Percentiles rank a stretch among this genome's conserved stretches.
phyloP scores from a whole-genome alignment of 2,888 invertebrate species.

The Drosophila anceps region DNA sequence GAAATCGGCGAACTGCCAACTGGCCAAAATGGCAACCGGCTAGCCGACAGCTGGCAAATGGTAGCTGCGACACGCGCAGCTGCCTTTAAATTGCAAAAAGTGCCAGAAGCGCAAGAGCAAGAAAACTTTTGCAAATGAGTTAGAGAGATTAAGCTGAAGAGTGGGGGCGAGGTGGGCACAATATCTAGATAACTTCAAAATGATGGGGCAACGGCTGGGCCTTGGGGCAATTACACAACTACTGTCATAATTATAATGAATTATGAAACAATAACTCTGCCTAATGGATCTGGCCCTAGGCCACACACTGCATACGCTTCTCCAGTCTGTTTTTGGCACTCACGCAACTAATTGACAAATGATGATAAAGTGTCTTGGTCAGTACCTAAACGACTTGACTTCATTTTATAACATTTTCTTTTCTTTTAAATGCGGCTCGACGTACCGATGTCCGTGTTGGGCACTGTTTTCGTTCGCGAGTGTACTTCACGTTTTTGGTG shows the following conservation, averaged over 20 bases:
- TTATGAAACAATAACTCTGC: slow-evolving; percentile 62
- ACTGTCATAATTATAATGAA: slow-evolving; percentile 74
- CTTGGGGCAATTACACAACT: slow-evolving; percentile 59
- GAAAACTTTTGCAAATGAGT: slow-evolving; percentile 60
- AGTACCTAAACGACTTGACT: slow-evolving; percentile 36
- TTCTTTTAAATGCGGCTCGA: slow-evolving; percentile 40
- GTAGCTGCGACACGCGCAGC: slow-evolving; percentile 42
- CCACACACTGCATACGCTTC: slow-evolving; percentile 9
- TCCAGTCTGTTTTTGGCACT: slow-evolving; percentile 29
- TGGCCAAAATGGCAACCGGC: slow-evolving; percentile 9
- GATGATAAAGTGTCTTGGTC: slow-evolving; percentile 76
- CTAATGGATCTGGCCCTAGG: slow-evolving; percentile 62
- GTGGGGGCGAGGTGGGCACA: slow-evolving; percentile 2
- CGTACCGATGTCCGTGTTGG: slow-evolving; percentile 16
- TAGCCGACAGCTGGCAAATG: slow-evolving; percentile 26
- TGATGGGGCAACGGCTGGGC: slow-evolving; percentile 41
- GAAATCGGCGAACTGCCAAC: slow-evolving; percentile 12
- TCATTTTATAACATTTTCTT: slow-evolving; percentile 52
- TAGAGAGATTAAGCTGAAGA: slow-evolving; percentile 20
- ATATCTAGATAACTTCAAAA: slow-evolving; percentile 50
- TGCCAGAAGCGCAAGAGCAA: slow-evolving; percentile 52
- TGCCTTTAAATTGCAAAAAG: slow-evolving; percentile 60
- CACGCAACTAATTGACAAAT: slow-evolving; percentile 77
- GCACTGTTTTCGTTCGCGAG: slow-evolving; percentile 1
- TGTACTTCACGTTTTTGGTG: slow-evolving; percentile 17